phyloP scores from a whole-genome alignment of 92 coral and sea anemone genomes.

The Epizoanthus fatuus region DNA sequence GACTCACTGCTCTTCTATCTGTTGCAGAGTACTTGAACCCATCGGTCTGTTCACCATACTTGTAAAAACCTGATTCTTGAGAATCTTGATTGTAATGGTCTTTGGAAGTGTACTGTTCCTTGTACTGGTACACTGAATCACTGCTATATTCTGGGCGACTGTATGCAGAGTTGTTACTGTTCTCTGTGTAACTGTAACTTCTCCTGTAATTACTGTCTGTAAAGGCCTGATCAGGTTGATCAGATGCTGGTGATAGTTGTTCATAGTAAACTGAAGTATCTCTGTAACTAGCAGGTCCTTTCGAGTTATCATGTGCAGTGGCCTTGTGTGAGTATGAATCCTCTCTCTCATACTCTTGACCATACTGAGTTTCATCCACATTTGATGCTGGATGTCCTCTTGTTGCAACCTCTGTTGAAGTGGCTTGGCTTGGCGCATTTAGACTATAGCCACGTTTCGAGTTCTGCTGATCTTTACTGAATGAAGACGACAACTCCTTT shows the following conservation, averaged over 20 bases:
- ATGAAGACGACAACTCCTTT: conserved; percentile 14
- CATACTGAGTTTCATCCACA: background rate
- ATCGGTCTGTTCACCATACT: conserved; percentile 5
- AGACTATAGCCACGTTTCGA: conserved; percentile 12
- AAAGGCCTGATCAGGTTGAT: conserved; percentile 54
- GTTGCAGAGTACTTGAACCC: background rate
- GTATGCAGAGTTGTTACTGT: conserved; percentile 61
- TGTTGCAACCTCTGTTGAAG: background rate
- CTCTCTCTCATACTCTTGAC: background rate
- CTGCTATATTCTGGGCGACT: conserved; percentile 41
- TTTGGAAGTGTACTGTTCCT: conserved; percentile 62
- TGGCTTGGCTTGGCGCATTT: background rate
- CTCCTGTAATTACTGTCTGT: conserved; percentile 54
- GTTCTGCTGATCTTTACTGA: conserved; percentile 3
- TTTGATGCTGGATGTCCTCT: conserved; percentile 26
- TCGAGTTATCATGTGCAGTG: conserved; percentile 11
- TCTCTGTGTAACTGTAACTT: conserved; percentile 74
- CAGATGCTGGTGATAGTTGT: conserved; percentile 88
- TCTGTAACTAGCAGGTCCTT: conserved; percentile 49
- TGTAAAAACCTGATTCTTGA: conserved; percentile 13
- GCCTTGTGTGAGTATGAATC: conserved; percentile 25
- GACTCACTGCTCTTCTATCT: conserved; percentile 10
- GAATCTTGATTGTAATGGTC: conserved; percentile 13
- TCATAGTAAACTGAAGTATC: conserved; percentile 78
- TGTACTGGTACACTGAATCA: conserved; percentile 69